Percentiles rank a stretch among this genome's conserved stretches.
These are phyloP conservation scores for Drosophila pruinosa DNA, from an alignment of 1,140 invertebrate species.

Conservation along the genomic window DNA sequence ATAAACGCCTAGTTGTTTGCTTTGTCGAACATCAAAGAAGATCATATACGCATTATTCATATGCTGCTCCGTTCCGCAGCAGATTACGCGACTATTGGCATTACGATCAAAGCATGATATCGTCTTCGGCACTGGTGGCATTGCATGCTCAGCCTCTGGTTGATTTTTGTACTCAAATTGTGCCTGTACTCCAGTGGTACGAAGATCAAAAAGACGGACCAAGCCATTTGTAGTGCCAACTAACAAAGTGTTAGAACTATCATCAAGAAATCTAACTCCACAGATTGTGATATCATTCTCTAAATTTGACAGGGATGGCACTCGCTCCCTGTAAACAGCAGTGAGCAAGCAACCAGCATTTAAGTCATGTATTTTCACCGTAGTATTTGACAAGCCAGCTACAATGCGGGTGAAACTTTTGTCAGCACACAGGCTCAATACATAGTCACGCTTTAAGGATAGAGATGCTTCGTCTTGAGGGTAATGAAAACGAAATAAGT, in stretches of 20 bases:
- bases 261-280: constrained; percentile 68
- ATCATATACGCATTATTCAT: constrained; percentile 89
- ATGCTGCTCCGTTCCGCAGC: constrained; percentile 89
- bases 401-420: constrained; percentile 49
- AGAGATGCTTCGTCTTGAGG: constrained; percentile 50
- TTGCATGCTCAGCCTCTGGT: constrained; percentile 76
- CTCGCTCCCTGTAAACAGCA: neutral
- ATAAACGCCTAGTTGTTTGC: constrained; percentile 90
- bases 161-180: constrained; percentile 61
- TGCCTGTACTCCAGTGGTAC: constrained; percentile 42
- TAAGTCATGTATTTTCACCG: constrained; percentile 64
- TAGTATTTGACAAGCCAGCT: constrained; percentile 58
- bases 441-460: constrained; percentile 59
- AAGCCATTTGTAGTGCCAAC: constrained; percentile 67
- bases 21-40: constrained; percentile 91
- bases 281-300: constrained; percentile 26
- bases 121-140: constrained; percentile 83
- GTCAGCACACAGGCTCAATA: constrained; percentile 50
- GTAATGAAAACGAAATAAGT: constrained; percentile 48
- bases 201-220: constrained; percentile 69
- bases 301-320: neutral
- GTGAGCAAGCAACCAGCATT: constrained; percentile 11
- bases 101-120: constrained; percentile 91
- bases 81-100: constrained; percentile 88
- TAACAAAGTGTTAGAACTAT: constrained; percentile 46